Evolutionary conservation across 2,797 vertebrate species (phyloP).

Genomic region (Nannoperca australis): DNA sequence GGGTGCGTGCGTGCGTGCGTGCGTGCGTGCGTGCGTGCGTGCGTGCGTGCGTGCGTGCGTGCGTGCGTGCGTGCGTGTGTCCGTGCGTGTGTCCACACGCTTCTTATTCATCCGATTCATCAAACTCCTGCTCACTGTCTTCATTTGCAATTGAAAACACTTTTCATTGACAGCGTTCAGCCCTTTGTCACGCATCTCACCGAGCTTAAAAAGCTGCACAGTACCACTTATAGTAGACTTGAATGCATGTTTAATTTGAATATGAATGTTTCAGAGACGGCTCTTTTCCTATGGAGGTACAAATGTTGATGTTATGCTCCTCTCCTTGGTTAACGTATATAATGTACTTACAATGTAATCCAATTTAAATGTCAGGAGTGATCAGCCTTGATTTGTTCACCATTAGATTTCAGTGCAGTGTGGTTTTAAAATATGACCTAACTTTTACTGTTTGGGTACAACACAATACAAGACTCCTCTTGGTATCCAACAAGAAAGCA

Average conservation of each 20-base stretch:
- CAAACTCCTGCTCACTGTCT: constrained; percentile 34
- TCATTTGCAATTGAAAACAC: constrained; percentile 59
- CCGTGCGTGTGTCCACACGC: constrained; percentile 24
- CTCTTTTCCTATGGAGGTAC: background rate
- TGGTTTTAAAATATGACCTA: background rate
- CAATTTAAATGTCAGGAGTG: constrained; percentile 46
- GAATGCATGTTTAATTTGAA: constrained; percentile 25
- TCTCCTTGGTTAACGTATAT: constrained; percentile 14
- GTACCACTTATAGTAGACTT: constrained; percentile 2
- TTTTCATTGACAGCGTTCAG: constrained; percentile 22
- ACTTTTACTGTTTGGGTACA: constrained; percentile 9
- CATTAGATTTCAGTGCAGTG: background rate
- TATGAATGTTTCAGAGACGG: constrained; percentile 22
- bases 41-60: constrained; percentile 23
- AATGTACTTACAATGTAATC: constrained; percentile 54
- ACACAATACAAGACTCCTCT: constrained; percentile 9
- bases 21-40: too few relatives aligned
- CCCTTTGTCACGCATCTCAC: constrained; percentile 28
- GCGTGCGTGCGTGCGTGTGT: constrained; percentile 27
- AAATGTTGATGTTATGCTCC: constrained; percentile 4
- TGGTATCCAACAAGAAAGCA: constrained; percentile 21
- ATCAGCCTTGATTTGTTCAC: constrained; percentile 40
- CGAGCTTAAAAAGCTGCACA: background rate
- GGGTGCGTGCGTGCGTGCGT: too few relatives aligned
- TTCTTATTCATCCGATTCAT: constrained; percentile 29